A percentile compares a stretch with the other conserved stretches of the same genome.
Conservation (phyloP, 2,888 invertebrate genomes). For the Ormia ochracea region DNA sequence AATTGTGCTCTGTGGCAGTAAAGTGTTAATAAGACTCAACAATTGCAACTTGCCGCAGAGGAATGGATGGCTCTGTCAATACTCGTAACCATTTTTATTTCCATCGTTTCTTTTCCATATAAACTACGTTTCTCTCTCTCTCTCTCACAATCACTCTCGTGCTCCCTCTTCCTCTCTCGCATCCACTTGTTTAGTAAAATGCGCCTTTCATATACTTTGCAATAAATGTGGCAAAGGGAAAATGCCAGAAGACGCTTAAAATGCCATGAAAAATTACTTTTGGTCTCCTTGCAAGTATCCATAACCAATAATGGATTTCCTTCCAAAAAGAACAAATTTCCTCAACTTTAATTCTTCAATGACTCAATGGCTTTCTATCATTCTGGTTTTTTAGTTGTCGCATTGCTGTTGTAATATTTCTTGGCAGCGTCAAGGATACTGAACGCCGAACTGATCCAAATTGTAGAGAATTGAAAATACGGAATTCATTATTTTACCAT, state of each 20-base stretch:
- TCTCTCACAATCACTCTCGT: background rate
- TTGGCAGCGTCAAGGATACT: background rate
- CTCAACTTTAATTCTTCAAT: background rate
- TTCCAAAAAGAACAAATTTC: slow-evolving; percentile 3
- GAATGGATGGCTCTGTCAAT: slow-evolving; percentile 35
- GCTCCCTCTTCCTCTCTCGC: background rate
- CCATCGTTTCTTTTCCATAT: no score
- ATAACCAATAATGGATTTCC: slow-evolving; percentile 45
- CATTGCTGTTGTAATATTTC: slow-evolving; percentile 37
- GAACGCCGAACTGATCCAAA: background rate
- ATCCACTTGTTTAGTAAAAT: background rate
- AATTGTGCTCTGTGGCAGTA: background rate
- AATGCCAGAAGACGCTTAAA: slow-evolving; percentile 1
- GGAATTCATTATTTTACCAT: slow-evolving; percentile 72
- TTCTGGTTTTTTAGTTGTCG: background rate
- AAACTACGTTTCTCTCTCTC: background rate
- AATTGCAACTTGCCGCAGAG: slow-evolving; percentile 11
- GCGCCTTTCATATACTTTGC: slow-evolving; percentile 40
- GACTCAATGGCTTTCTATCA: background rate
- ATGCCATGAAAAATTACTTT: slow-evolving; percentile 52
- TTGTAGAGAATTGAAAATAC: slow-evolving; percentile 26
- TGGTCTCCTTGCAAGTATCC: slow-evolving; percentile 31
- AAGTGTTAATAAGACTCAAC: slow-evolving; percentile 48
- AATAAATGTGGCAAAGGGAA: slow-evolving; percentile 62
- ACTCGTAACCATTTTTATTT: slow-evolving; percentile 16